These are phyloP conservation scores for Heptranchias perlo DNA, from an alignment of 2,113 vertebrate genomes.

Conservation along the genomic window DNA sequence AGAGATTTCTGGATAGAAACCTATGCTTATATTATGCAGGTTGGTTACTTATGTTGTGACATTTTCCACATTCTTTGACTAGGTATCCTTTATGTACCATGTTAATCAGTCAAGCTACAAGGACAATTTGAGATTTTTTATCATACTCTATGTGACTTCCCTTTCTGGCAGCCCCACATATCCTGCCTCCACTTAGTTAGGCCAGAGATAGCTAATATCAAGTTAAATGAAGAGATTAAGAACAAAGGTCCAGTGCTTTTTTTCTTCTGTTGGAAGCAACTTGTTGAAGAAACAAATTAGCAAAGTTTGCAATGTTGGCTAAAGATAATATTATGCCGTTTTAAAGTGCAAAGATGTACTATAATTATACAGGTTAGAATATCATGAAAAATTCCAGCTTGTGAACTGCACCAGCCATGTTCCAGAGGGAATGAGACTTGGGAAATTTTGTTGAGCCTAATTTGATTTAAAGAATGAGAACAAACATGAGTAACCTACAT, in stretches of 20 bases:
- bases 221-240: background rate
- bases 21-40: background rate
- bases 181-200: too few species aligned
- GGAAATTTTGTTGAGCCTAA: background rate
- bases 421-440: background rate
- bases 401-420: background rate
- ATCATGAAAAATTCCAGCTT: background rate
- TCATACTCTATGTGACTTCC: conserved; percentile 16
- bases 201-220: background rate
- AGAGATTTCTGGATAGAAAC: background rate
- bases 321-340: background rate
- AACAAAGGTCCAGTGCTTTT: background rate
- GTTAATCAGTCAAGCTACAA: background rate
- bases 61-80: conserved; percentile 5
- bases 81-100: background rate
- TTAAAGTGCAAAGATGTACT: background rate
- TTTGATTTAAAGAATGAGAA: background rate
- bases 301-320: background rate
- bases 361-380: background rate
- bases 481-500: background rate
- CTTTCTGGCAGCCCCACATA: background rate
- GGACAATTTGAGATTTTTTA: background rate
- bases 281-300: background rate
- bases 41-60: background rate
- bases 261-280: background rate